phyloP scores from a whole-genome alignment of 2,797 vertebrate genomes.

The Enteromius viviparus region DNA sequence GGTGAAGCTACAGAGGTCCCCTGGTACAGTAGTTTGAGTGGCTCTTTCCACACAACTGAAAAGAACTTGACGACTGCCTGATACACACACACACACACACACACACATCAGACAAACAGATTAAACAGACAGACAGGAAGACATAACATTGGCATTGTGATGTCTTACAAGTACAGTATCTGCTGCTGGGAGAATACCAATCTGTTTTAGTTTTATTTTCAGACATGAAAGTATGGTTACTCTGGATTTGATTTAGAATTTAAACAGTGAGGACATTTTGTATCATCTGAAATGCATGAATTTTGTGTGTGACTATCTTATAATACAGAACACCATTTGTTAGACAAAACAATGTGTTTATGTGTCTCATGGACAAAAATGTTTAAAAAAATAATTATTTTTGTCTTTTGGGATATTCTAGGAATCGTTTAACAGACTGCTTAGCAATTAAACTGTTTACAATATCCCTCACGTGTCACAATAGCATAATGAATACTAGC shows the following conservation, averaged over 20 bases:
- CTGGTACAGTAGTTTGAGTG: slow-evolving; percentile 64
- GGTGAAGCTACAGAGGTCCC: slow-evolving; percentile 70
- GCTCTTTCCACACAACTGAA: slow-evolving; percentile 72
- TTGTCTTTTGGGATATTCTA: neutral
- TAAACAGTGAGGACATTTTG: slow-evolving; percentile 13
- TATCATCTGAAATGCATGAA: slow-evolving; percentile 9
- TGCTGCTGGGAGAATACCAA: slow-evolving; percentile 5
- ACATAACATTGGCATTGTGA: neutral
- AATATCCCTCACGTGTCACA: neutral
- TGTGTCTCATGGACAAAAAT: neutral
- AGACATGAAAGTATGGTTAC: slow-evolving; percentile 25
- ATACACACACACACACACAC: slow-evolving; percentile 39
- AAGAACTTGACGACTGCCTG: slow-evolving; percentile 71
- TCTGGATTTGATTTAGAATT: slow-evolving; percentile 43
- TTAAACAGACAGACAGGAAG: slow-evolving; percentile 36
- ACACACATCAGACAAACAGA: slow-evolving; percentile 50
- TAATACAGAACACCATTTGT: slow-evolving; percentile 10
- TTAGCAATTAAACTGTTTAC: neutral
- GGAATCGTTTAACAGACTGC: neutral
- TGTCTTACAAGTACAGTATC: neutral
- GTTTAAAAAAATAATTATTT: neutral
- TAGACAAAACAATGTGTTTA: slow-evolving; percentile 18
- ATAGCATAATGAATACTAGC: neutral
- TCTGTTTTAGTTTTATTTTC: slow-evolving; percentile 18
- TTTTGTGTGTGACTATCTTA: neutral